Conservation (phyloP, 2,888 invertebrate genomes). For the Laothoe populi region DNA sequence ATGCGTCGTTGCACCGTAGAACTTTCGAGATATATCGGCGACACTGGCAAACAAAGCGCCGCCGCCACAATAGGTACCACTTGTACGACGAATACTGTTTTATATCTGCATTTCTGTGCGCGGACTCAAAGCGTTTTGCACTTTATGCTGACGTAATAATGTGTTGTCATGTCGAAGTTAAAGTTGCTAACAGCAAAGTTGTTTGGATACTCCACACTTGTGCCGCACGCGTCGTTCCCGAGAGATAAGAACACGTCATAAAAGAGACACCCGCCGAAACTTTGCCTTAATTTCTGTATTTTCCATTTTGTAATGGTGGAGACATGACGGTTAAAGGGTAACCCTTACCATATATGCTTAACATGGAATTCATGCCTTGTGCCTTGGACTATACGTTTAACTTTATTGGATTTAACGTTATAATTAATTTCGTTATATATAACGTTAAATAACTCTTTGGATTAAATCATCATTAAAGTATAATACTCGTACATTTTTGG, state of each 20-base stretch:
- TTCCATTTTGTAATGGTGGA: constrained; percentile 63
- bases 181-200: constrained; percentile 50
- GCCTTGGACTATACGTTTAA: neutral
- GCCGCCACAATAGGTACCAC: constrained; percentile 71
- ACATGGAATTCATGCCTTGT: constrained; percentile 43
- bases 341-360: no score
- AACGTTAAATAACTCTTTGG: no score
- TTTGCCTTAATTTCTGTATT: constrained; percentile 74
- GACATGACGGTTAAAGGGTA: constrained; percentile 56
- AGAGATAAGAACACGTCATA: constrained; percentile 80
- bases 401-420: constrained; percentile 6
- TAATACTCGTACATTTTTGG: no score
- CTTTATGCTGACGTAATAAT: constrained; percentile 52
- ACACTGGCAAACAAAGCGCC: constrained; percentile 76
- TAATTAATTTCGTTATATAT: neutral
- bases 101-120: constrained; percentile 41
- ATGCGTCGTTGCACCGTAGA: constrained; percentile 68
- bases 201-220: constrained; percentile 52
- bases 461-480: neutral
- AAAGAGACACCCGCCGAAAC: constrained; percentile 74
- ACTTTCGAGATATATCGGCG: constrained; percentile 81
- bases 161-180: constrained; percentile 38
- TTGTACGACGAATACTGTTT: constrained; percentile 59
- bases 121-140: constrained; percentile 41
- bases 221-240: constrained; percentile 61